Evolutionary conservation across 2,888 invertebrate genomes (phyloP), one percentile per base, ranked within the genome.

Genomic region (Leptopilina syphax): DNA sequence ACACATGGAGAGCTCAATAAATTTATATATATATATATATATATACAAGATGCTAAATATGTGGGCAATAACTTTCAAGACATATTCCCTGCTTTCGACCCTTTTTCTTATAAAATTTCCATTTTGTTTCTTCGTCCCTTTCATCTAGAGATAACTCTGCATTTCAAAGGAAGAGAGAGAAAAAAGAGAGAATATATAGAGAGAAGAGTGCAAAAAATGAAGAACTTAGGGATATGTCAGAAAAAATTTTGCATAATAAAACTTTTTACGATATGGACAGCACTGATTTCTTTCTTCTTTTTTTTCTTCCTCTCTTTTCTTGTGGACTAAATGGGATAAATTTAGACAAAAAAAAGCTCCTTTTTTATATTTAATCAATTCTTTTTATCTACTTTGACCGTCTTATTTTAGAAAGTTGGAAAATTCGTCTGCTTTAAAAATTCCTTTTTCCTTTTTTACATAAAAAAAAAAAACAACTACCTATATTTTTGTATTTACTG

Each of bases 1-100:
- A 10, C 9, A 50, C 50, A 63, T 24, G 8, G 18, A 24, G 63
- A 24, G 63, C 63, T 34, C 34, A 34, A 34, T 34, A 34, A 1
- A 34, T 34, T 34, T 34, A 1, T 34, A 34, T 34, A 18, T 18
- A 18, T 18, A 18, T 18, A 18, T 4, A 4, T 34, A 34, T 34
- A 34, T 18, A 34, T 34, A 34, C 3, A 34, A 34, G 3, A 73
- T 57, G 9, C 73, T 57, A 57, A 73, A 73, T 68, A 27, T 57
- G 54, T 50, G 8, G 34, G 57, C 24, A 57, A 73, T 57, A 73
- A 54, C n/a, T 57, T 57, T 73, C 34, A 73, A 73, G 57, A 13
- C 34, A 41, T 12, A 34, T 27, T n/a, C 34, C n/a, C 34, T 4
- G 34, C 41, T 57, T n/a, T 34, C 54, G 73, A 18, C 57, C 73